phyloP scores from a whole-genome alignment of 2,113 vertebrate genomes.

The Nibea coibor region DNA sequence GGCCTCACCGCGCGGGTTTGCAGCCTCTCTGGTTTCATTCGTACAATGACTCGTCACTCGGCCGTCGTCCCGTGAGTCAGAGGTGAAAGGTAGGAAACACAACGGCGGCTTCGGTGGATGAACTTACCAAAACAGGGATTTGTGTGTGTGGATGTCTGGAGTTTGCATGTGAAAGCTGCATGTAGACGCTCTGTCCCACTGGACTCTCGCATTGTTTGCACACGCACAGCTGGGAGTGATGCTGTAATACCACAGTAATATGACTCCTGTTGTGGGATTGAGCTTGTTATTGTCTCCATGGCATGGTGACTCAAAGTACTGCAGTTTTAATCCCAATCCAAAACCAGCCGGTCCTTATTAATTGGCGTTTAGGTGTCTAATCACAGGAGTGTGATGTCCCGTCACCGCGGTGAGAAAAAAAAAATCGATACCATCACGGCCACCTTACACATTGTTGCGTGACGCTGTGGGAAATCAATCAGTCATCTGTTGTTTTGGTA shows the following conservation, averaged over 20 bases:
- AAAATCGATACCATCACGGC: neutral
- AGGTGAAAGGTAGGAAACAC: conserved; percentile 3
- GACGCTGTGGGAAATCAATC: conserved; percentile 12
- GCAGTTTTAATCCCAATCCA: neutral
- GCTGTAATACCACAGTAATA: neutral
- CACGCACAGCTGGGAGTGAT: neutral
- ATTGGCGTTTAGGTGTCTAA: neutral
- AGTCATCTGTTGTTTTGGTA: conserved; percentile 14
- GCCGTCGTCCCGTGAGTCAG: conserved; percentile 27
- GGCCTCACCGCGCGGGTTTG: conserved; percentile 12
- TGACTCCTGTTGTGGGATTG: neutral
- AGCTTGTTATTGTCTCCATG: neutral
- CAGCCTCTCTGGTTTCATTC: conserved; percentile 41
- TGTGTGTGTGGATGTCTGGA: neutral
- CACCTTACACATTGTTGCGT: neutral
- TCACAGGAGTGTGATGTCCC: neutral
- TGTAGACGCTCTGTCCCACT: neutral
- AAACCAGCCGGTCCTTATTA: neutral
- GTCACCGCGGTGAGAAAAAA: neutral
- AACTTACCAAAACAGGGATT: neutral
- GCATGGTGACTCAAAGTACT: neutral
- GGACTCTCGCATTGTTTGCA: neutral
- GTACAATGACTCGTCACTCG: conserved; percentile 24
- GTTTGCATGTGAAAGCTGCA: neutral
- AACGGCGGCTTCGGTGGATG: neutral